phyloP scores from a whole-genome alignment of 2,797 vertebrate genomes.

The Tinamus major region DNA sequence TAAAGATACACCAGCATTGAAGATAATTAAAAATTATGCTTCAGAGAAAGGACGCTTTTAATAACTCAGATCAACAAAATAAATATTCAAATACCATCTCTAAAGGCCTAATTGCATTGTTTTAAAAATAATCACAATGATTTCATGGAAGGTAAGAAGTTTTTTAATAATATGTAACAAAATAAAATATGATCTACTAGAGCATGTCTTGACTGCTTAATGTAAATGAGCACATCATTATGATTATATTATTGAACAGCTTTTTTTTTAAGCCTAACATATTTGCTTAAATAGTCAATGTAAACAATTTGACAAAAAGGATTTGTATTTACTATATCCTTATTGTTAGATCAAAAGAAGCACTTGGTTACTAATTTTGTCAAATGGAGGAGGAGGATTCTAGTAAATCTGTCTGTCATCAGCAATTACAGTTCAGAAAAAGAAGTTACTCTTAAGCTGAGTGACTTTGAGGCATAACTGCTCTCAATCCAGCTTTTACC shows the following conservation, averaged over 20 bases:
- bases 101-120: not conserved
- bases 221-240: not conserved
- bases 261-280: not conserved
- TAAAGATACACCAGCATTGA: not conserved
- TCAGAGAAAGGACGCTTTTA: not conserved
- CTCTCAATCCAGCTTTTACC: not conserved
- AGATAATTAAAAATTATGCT: slow-evolving; percentile 23
- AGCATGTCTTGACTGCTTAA: not conserved
- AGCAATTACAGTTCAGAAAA: not conserved
- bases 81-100: slow-evolving; percentile 5
- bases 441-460: not conserved
- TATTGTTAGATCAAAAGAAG: not conserved
- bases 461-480: not conserved
- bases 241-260: not conserved
- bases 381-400: not conserved
- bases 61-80: slow-evolving; percentile 26
- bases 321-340: not conserved
- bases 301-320: not conserved
- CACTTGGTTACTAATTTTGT: not conserved
- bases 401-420: not conserved
- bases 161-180: not conserved
- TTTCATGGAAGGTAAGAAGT: not conserved
- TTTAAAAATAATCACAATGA: slow-evolving; percentile 17
- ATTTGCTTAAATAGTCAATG: not conserved
- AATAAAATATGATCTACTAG: not conserved